phyloP scores from a whole-genome alignment of 2,888 invertebrate genomes.

The Acanthoscelides obtectus region DNA sequence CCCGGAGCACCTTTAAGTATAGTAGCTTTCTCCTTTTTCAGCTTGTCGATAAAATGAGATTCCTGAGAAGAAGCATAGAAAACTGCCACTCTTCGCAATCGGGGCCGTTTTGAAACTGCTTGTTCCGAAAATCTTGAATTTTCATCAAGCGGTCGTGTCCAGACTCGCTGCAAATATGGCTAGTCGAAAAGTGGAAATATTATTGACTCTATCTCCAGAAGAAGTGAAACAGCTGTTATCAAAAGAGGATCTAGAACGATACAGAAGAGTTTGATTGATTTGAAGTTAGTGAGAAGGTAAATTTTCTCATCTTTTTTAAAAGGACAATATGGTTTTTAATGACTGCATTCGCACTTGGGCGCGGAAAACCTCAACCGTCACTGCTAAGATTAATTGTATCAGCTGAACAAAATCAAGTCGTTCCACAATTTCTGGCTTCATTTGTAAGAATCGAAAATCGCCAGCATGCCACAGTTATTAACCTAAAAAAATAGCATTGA shows the following conservation, averaged over 20 bases:
- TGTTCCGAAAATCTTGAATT: conserved; percentile 60
- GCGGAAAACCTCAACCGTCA: too few species aligned
- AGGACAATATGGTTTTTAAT: too few species aligned
- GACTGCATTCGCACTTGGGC: too few species aligned
- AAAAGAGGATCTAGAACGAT: conserved; percentile 66
- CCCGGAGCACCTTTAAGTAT: too few species aligned
- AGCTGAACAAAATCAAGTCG: too few species aligned
- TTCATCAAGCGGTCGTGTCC: conserved; percentile 62
- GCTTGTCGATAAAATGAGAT: conserved; percentile 51
- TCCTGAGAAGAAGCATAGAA: conserved; percentile 65
- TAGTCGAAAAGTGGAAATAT: conserved; percentile 61
- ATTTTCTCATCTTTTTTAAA: too few species aligned
- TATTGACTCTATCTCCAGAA: conserved; percentile 59
- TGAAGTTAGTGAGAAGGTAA: conserved; percentile 58
- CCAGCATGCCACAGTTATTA: too few species aligned
- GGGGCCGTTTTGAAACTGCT: conserved; percentile 64
- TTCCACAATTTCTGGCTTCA: too few species aligned
- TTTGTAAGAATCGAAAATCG: too few species aligned
- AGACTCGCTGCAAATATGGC: conserved; percentile 70
- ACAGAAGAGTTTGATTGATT: conserved; percentile 56
- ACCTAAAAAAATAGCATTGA: too few species aligned
- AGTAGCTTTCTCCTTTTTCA: too few species aligned
- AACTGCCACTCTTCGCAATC: conserved; percentile 66
- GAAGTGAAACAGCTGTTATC: conserved; percentile 61
- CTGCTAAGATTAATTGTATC: too few species aligned